Base-by-base conservation (phyloP, 2,888 invertebrate species). In the Lingula anatina region DNA sequence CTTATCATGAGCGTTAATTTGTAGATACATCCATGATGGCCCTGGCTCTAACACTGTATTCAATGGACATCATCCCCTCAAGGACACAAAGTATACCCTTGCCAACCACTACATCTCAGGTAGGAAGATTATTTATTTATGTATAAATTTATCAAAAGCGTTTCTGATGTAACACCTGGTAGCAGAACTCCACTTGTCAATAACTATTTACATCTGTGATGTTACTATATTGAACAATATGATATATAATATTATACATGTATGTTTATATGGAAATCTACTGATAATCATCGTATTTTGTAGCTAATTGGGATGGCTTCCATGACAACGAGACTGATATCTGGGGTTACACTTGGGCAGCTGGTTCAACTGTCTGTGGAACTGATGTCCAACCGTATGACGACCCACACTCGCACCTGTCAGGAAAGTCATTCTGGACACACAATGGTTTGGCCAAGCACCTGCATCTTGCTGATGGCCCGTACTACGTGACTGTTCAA, bases 281-380 rank as follows among this genome's bases (percentile, higher is more conserved):
- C n/a, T n/a, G n/a, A n/a, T n/a, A n/a, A n/a, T n/a, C 31, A 26
- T 36, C n/a, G 36, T 41, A 38, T 36, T 28, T 55, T 46, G 18
- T 49, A 62, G 66, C 59, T 7, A 65, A 68, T 52, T 68, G 68
- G 68, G 62, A 68, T 51, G 67, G 64, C 21, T 55, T 68, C 24
- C 49, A 59, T 31, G 68, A 68, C 53, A 51, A 62, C 20, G 65
- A 68, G 50, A 61, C 62, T 26, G 64, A 60, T 9, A 59, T 66
- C 9, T 53, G 56, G 27, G 61, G 55, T 12, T 63, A 59, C 48
- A 55, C 61, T 5, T 51, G 58, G 46, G 54, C 61, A 5, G 59
- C 58, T 36, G 66, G 66, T 15, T 43, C 38, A 2, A 18, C 28
- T 4, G 26, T 50, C 2, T 65, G 65, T 53, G 55, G 50, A 24